Evolutionary conservation across 2,797 vertebrate species (phyloP), one percentile per base, ranked within the genome.

Genomic region (Ptychadena robeensis): DNA sequence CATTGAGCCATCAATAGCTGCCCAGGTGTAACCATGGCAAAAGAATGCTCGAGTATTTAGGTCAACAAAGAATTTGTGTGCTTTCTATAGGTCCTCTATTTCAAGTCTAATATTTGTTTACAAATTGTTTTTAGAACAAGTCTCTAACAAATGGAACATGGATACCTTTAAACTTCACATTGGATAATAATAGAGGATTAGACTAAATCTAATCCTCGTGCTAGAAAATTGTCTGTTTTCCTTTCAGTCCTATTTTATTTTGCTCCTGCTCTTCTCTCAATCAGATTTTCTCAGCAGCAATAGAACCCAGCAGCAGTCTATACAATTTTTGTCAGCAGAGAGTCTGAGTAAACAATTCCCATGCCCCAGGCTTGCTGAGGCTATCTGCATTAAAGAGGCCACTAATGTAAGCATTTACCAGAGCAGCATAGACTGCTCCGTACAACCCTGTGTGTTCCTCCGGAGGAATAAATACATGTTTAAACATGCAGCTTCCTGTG

Each of bases 341-440:
- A 88, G 44, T 53, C 79, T 1, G 83, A 85, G 86, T 82, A 75
- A 77, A 65, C 31, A 28, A 80, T 89, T 91, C 89, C 87, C 91
- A 92, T 87, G 86, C 79, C 78, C 86, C 81, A 8, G 15, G 63
- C 63, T 73, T 88, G 82, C 82, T 67, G 65, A 69, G 61, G 22
- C 82, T 34, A 85, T 71, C 65, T 57, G 27, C 70, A 85, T 40
- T 63, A 81, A 25, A 85, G 71, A 70, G 63, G 22, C 30, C 10
- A 69, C 53, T 11, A 1, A 75, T 30, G 14, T 65, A 18, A 37
- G n/a, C 22, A 4, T 15, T 72, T 80, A 66, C 68, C 64, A 27
- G 10, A 28, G 53, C 37, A 11, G 40, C 84, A 5, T 37, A 70
- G 44, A 38, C 66, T 4, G 14, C 66, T 63, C 35, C 18, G 14